Percentiles rank a stretch among this genome's conserved stretches.
Conservation (phyloP, 2,888 invertebrate genomes). For the Spilosoma lubricipeda region DNA sequence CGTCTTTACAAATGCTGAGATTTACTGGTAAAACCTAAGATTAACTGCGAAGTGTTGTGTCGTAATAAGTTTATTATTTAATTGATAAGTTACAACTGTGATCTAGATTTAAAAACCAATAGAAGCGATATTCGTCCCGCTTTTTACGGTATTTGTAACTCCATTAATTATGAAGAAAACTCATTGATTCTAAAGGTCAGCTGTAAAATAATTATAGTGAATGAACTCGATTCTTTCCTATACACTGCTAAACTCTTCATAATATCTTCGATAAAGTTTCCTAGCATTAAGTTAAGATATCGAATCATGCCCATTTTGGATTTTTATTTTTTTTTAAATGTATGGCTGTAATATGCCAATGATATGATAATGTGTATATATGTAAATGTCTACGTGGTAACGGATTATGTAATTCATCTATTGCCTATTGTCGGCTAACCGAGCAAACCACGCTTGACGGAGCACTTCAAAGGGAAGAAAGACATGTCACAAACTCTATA, state of each 20-base stretch:
- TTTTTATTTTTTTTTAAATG: not conserved
- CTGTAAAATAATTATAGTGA: not conserved
- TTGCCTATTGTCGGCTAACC: too few species aligned
- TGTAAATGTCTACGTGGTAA: not conserved
- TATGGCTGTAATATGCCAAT: not conserved
- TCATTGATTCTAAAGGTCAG: not conserved
- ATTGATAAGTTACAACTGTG: too few species aligned
- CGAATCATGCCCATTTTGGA: not conserved
- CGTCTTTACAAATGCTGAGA: too few species aligned
- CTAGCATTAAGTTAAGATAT: not conserved
- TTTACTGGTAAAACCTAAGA: too few species aligned
- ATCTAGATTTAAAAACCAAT: not conserved
- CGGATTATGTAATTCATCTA: too few species aligned
- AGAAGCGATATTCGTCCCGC: not conserved
- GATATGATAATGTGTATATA: too few species aligned
- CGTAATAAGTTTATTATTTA: too few species aligned
- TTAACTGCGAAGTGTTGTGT: too few species aligned
- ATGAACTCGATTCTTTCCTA: not conserved
- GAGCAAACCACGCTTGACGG: too few species aligned
- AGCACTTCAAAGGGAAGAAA: too few species aligned
- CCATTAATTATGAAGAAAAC: not conserved
- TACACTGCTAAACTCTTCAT: not conserved
- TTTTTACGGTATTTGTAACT: not conserved
- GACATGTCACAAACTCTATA: too few species aligned
- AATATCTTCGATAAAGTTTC: not conserved